Evolutionary conservation across 1,140 invertebrate genomes (phyloP), one percentile per base, ranked within the genome.

Genomic region (Pseudomyrmex flavicornis): DNA sequence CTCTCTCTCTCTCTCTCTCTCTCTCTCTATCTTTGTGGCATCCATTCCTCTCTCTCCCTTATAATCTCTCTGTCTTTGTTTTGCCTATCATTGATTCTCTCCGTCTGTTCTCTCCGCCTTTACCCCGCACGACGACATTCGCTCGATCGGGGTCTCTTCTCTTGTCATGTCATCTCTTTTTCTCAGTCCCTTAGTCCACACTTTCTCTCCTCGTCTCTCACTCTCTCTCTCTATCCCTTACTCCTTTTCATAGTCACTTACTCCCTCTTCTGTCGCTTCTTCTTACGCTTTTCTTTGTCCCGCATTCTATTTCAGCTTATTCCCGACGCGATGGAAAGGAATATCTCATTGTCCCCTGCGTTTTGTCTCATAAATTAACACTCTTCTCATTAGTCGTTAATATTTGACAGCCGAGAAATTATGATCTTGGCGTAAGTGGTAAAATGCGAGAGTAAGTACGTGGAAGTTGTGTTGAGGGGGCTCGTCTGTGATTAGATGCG

Each of bases 341-440:
- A 48, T 72, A 50, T 84, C 88, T 83, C 85, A 89, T 92, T 89
- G 89, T 91, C 82, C 76, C n/a, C 9, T 59, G 82, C 73, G 87
- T 89, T 87, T 83, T 75, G 86, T 83, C 73, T 86, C 85, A 91
- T 91, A 90, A 92, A 91, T 91, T 89, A 91, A 90, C 85, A 84
- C 85, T 85, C 84, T 87, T 68, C 85, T 91, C 88, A 91, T 90
- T 90, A 87, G 86, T 89, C 76, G 84, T 80, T 87, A 79, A 75
- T 70, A 84, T 91, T 90, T 89, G 72, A 88, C 74, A 88, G 35
- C 65, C 75, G 50, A 79, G 66, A 80, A 89, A 86, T 91, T 86
- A 88, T 83, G 68, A 69, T 65, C 15, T 59, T 15, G 9, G 48
- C 44, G 65, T 62, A 80, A 80, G 65, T 66, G 26, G 59, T 35